Conservation (phyloP, 2,113 vertebrate species). For the Oceanodroma tethys region DNA sequence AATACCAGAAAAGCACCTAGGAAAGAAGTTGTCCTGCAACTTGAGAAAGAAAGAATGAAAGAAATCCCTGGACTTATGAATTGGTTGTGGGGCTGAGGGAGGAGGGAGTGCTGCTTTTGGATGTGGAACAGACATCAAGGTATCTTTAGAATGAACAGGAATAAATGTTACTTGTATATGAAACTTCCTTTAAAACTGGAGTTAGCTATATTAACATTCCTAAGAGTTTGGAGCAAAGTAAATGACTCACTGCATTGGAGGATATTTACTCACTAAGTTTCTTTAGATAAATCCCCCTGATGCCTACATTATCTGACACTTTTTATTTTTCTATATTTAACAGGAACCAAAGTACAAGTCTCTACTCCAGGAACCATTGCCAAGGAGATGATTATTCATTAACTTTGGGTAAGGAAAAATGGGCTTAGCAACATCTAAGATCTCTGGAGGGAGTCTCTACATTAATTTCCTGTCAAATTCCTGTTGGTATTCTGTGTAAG, state of each 20-base stretch:
- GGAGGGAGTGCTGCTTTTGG: background rate
- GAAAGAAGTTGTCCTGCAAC: background rate
- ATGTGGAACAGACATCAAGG: background rate
- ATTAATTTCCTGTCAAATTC: constrained; percentile 50
- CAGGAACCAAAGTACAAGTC: constrained; percentile 20
- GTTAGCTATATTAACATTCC: background rate
- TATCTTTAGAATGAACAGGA: background rate
- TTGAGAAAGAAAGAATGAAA: background rate
- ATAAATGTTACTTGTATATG: background rate
- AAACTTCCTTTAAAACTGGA: background rate
- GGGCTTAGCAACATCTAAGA: background rate
- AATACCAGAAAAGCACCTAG: background rate
- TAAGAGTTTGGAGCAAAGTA: background rate
- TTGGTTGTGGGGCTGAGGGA: background rate
- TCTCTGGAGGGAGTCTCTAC: constrained; percentile 6
- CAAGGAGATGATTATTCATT: constrained; percentile 60
- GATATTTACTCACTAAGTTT: background rate
- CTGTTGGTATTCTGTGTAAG: constrained; percentile 14
- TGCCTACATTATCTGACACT: background rate
- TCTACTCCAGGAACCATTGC: constrained; percentile 21
- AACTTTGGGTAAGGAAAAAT: constrained; percentile 46
- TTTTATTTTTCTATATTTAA: constrained; percentile 31
- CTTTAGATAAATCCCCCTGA: background rate
- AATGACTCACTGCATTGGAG: background rate
- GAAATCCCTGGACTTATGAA: background rate